A percentile compares a stretch with the other conserved stretches of the same genome.
Conservation (phyloP, 2,888 invertebrate species). For the Balanococcus diminutus region DNA sequence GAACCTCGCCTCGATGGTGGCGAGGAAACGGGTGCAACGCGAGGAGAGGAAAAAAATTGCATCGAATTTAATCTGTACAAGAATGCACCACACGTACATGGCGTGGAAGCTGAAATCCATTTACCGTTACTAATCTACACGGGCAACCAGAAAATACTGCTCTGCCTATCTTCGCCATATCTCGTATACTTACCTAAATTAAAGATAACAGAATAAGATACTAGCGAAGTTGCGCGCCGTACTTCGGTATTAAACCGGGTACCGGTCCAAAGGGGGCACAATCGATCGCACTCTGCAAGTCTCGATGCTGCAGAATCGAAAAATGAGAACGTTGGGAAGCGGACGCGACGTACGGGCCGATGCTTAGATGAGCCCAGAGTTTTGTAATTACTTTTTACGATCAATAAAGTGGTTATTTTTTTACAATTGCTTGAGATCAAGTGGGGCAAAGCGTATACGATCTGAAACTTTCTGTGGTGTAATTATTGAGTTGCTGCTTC, state of each 20-base stretch:
- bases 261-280: neutral
- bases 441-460: neutral
- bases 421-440: conserved; percentile 39
- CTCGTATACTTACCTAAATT: conserved; percentile 13
- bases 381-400: conserved; percentile 53
- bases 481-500: conserved; percentile 9
- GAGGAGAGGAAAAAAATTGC: neutral
- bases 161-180: conserved; percentile 4
- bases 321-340: neutral
- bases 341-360: neutral
- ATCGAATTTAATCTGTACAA: conserved; percentile 5
- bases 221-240: neutral
- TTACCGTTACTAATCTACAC: conserved; percentile 25
- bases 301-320: conserved; percentile 6
- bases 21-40: neutral
- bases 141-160: neutral
- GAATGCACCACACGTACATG: conserved; percentile 22
- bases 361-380: neutral
- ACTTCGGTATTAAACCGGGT: neutral
- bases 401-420: conserved; percentile 51
- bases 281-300: neutral
- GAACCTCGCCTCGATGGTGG: too few relatives aligned
- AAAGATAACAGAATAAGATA: conserved; percentile 29
- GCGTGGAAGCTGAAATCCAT: neutral
- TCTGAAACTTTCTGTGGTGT: neutral